phyloP scores from a whole-genome alignment of 1,140 invertebrate species.

The Dryas iulia region DNA sequence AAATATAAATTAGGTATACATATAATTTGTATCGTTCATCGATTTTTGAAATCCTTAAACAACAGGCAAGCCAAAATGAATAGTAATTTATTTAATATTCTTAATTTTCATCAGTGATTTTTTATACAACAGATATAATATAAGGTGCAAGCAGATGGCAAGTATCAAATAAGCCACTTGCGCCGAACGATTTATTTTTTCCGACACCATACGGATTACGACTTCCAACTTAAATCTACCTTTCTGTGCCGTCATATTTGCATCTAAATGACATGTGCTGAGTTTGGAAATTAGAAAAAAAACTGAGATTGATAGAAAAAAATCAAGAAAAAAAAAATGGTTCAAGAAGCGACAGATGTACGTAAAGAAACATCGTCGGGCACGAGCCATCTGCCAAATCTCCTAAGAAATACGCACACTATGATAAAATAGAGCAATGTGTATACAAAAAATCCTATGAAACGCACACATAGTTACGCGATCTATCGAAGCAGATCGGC shows the following conservation, averaged over 20 bases:
- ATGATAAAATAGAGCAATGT: conserved; percentile 25
- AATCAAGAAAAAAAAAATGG: conserved; percentile 46
- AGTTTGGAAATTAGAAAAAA: conserved; percentile 50
- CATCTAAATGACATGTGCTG: conserved; percentile 71
- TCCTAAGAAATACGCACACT: conserved; percentile 66
- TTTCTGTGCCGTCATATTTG: conserved; percentile 66
- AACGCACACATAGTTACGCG: conserved; percentile 42
- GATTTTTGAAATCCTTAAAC: not conserved
- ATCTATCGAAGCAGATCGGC: conserved; percentile 65
- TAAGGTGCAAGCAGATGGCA: conserved; percentile 56
- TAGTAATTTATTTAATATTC: not conserved
- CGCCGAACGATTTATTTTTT: conserved; percentile 67
- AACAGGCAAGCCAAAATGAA: not conserved
- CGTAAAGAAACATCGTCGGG: conserved; percentile 64
- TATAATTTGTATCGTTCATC: no score
- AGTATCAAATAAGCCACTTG: conserved; percentile 42
- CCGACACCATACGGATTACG: conserved; percentile 62
- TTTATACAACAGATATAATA: conserved; percentile 24
- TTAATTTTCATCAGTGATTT: conserved; percentile 1
- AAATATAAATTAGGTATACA: no score
- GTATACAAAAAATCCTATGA: conserved; percentile 36
- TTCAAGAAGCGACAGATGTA: conserved; percentile 71
- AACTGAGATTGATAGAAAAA: conserved; percentile 58
- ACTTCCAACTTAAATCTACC: conserved; percentile 56
- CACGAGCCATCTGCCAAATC: conserved; percentile 79